Evolutionary conservation across 1,140 invertebrate species (phyloP), one percentile per base, ranked within the genome.

Genomic region (Bombus confusus): DNA sequence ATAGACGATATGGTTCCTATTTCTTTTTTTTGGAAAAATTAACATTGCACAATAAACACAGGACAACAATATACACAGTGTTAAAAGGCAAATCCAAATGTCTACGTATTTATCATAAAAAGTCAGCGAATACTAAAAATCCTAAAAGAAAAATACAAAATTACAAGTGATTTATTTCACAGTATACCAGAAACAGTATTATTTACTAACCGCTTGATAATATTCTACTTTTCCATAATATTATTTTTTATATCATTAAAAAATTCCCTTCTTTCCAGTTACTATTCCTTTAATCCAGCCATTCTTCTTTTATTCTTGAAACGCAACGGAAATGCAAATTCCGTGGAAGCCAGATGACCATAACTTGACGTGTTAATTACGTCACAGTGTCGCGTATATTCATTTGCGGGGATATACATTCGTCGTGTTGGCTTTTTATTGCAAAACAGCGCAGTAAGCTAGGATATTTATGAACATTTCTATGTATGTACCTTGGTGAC

Each of bases 321-420:
- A 22, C 31, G 18, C 25, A 25, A 28, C 15, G 15, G 9, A n/a
- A 47, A 15, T n/a, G n/a, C 34, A n/a, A 71, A 39, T 8, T n/a
- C 9, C 31, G 31, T 15, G 31, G 28, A 41, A 75, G 47, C 22
- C 39, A 75, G n/a, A 39, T 47, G 34, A n/a, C 18, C 72, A 76
- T 83, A 68, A 83, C 13, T 66, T 59, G 41, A 71, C 75, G 59
- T 59, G 74, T 69, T 83, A 83, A 83, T 71, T 78, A 78, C 22
- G 47, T 22, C 18, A 34, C 31, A 18, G 28, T 10, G 1, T n/a
- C n/a, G 62, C 37, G 39, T 69, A 83, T 69, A 83, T 69, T 83
- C 74, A 69, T 83, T 83, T 59, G 47, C 39, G 37, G 0, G 39
- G n/a, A 39, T 31, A 31, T 9, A n/a, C 59, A n/a, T 22, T 41